phyloP scores from a whole-genome alignment of 2,888 invertebrate species.

The Rhamnusium bicolor region DNA sequence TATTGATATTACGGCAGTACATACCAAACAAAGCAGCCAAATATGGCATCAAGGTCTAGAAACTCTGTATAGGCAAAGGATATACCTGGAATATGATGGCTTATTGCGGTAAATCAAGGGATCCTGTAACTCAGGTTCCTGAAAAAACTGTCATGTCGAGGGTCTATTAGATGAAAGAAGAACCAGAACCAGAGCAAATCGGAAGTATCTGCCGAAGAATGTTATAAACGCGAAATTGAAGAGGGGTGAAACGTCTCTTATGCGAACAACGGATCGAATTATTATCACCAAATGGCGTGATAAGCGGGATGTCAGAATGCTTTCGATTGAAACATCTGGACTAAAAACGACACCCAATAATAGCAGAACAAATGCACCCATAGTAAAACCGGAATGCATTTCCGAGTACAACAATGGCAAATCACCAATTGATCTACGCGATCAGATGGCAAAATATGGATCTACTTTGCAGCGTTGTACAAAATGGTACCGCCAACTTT shows the following conservation, averaged over 20 bases:
- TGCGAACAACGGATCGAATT: conserved; percentile 32
- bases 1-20: conserved; percentile 41
- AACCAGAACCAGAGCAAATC: conserved; percentile 33
- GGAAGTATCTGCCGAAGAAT: too few relatives aligned
- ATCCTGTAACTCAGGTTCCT: background rate
- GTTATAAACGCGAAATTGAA: conserved; percentile 36
- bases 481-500: too few relatives aligned
- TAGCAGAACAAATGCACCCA: conserved; percentile 32
- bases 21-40: too few relatives aligned
- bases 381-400: conserved; percentile 40
- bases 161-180: background rate
- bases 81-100: conserved; percentile 40
- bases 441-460: too few relatives aligned
- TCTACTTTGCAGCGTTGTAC: too few relatives aligned
- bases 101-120: conserved; percentile 8
- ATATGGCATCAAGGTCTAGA: too few relatives aligned
- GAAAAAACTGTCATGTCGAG: background rate
- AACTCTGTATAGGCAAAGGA: conserved; percentile 38
- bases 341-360: conserved; percentile 23
- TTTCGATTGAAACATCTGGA: conserved; percentile 36
- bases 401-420: too few relatives aligned
- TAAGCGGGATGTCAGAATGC: too few relatives aligned
- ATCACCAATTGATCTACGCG: too few relatives aligned
- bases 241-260: conserved; percentile 36
- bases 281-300: too few relatives aligned